Base-by-base conservation (phyloP, 2,888 invertebrate species). In the Melikaiella ostensackeni region DNA sequence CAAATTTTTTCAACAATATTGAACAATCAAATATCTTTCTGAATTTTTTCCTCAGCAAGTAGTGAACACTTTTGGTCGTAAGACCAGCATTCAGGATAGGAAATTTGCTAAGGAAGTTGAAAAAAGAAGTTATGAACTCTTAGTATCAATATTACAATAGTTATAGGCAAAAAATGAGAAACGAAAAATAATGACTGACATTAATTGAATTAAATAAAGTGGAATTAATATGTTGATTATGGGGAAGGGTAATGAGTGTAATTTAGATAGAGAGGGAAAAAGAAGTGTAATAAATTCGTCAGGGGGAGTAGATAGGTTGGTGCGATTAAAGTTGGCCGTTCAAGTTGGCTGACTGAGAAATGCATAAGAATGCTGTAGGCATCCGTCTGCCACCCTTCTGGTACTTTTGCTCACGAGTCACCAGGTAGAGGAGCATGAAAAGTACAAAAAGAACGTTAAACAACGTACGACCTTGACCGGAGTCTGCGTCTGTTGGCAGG, bases 401-500 rank as follows among this genome's bases (percentile, higher is more conserved):
- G 70, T 70, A 79, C 30, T 73, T 78, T 57, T 63, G 76, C 24
- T 50, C 35, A 13, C 64, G 42, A 70, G 70, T 70, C 70, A 70
- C 70, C 70, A 50, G 46, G 78, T 78, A 80, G 66, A 75, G 78
- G 81, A 75, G 75, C 82, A 70, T 70, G 82, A 83, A 89, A 85
- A 84, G 87, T 86, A 87, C 86, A 87, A 88, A 89, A 88, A 86
- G 85, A 87, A 81, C 85, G 84, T 86, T 86, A 88, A 87, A 87
- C 86, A 86, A 86, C 87, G 86, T 85, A 85, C 86, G 90, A 90
- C 90, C 90, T 90, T 90, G 90, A 90, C 89, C 90, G 89, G 87
- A 89, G 89, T 87, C 89, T 90, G 89, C 85, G 88, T 86, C 84
- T 86, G 84, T 86, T 86, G 86, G 82, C 84, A 85, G 84, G 85